Evolutionary conservation across 2,888 invertebrate genomes (phyloP).

Genomic region (Deilephila porcellus): DNA sequence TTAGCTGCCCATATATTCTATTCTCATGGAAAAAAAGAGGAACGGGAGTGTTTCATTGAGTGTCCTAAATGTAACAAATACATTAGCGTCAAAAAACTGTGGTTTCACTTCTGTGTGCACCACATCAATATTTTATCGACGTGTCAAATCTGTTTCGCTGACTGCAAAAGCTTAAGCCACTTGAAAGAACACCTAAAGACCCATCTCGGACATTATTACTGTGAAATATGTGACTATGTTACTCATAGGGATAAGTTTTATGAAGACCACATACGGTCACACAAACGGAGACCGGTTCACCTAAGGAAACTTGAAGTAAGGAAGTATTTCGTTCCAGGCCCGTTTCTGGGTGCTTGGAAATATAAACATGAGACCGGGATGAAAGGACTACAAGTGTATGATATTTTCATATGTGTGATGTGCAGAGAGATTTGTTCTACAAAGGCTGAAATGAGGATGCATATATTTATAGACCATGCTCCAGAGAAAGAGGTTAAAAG

Average conservation of each 20-base stretch:
- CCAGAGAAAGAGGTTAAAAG: neutral
- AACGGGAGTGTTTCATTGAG: neutral
- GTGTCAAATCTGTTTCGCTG: slow-evolving; percentile 59
- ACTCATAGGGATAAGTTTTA: slow-evolving; percentile 44
- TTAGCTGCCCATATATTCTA: slow-evolving; percentile 50
- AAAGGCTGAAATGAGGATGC: slow-evolving; percentile 40
- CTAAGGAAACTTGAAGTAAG: neutral
- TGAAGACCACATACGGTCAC: slow-evolving; percentile 46
- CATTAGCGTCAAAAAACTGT: neutral
- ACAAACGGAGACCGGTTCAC: slow-evolving; percentile 34
- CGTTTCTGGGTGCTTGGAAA: neutral
- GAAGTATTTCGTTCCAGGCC: slow-evolving; percentile 3
- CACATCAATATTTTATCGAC: neutral
- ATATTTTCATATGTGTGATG: slow-evolving; percentile 55
- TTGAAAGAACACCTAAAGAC: slow-evolving; percentile 49
- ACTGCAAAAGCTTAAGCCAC: neutral
- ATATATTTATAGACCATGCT: slow-evolving; percentile 50
- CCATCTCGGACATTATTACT: slow-evolving; percentile 50
- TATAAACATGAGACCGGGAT: slow-evolving; percentile 41
- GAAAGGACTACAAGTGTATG: slow-evolving; percentile 48
- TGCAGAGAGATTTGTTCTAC: slow-evolving; percentile 59
- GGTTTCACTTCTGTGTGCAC: slow-evolving; percentile 28
- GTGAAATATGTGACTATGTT: slow-evolving; percentile 52
- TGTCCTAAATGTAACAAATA: neutral
- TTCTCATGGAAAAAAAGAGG: slow-evolving; percentile 34